Base-by-base conservation (phyloP, 2,113 vertebrate genomes). In the Rhodinocichla rosea region DNA sequence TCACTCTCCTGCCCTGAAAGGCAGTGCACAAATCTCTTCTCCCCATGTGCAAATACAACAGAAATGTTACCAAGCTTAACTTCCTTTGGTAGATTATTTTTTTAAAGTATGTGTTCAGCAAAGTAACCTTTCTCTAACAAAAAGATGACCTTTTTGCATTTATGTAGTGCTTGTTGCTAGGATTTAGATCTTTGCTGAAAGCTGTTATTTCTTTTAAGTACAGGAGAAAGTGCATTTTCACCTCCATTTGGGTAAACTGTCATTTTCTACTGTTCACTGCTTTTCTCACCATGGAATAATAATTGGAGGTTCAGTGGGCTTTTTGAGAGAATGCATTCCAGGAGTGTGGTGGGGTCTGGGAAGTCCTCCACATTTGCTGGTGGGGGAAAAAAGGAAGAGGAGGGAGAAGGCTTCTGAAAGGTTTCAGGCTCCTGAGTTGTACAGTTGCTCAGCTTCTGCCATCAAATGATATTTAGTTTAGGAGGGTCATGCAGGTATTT, bases 201-300 rank as follows among this genome's bases (percentile, higher is more conserved):
- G 96, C 95, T 95, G 96, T 92, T 95, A 92, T 95, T 97, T 97
- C 92, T 91, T 89, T 95, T 91, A 91, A 85, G 77, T 82, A 96
- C 44, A 87, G 88, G 93, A 96, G 92, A 94, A 96, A 84, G 85
- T 87, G 83, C 83, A 90, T 96, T 92, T 96, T 94, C 84, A 93
- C 73, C 64, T 95, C 96, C 90, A 93, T 90, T 77, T 91, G 95
- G 86, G 87, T 93, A 95, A 97, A 96, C 91, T 84, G 84, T 94
- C 90, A 91, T 95, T 95, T 95, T 89, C 84, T 76, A 89, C 93
- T 91, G 89, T 52, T 96, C 92, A 56, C 68, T 87, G 95, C 90
- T 94, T 96, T 95, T 96, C 96, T 97, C 94, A 85, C 67, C 64
- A 73, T 8, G 68, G 89, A 94, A 92, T 89, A 81, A 90, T 95